Conservation (phyloP, 2,888 invertebrate genomes). For the Protonemura montana region DNA sequence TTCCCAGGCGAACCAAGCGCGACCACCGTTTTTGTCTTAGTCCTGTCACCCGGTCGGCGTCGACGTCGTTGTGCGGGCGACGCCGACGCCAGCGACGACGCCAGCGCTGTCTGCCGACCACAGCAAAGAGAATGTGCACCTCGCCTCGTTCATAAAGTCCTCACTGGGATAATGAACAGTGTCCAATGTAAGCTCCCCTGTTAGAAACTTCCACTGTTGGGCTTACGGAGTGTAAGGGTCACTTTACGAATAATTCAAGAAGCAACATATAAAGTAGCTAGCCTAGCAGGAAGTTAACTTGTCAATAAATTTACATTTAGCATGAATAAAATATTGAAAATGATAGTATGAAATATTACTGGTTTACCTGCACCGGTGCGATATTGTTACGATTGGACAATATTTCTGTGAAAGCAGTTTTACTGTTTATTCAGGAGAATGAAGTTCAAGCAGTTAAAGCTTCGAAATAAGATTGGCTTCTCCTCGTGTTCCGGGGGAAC, state of each 20-base stretch:
- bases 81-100: background rate
- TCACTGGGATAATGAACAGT: slow-evolving; percentile 35
- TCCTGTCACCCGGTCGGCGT: slow-evolving; percentile 19
- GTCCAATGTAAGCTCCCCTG: slow-evolving; percentile 27
- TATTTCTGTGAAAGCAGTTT: background rate
- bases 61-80: background rate
- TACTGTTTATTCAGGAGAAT: background rate
- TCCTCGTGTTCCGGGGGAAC: background rate
- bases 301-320: slow-evolving; percentile 27
- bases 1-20: background rate
- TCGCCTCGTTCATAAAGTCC: slow-evolving; percentile 20
- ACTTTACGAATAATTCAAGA: slow-evolving; percentile 36
- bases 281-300: slow-evolving; percentile 16
- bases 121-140: slow-evolving; percentile 31
- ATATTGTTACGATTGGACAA: background rate
- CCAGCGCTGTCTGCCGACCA: slow-evolving; percentile 7
- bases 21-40: slow-evolving; percentile 23
- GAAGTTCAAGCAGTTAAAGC: no score
- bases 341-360: background rate
- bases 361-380: background rate
- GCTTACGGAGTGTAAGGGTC: slow-evolving; percentile 33
- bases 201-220: slow-evolving; percentile 7
- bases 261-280: background rate
- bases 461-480: background rate
- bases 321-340: background rate